Base-by-base conservation (phyloP, 2,888 invertebrate genomes). In the Chrysodeixis includens region DNA sequence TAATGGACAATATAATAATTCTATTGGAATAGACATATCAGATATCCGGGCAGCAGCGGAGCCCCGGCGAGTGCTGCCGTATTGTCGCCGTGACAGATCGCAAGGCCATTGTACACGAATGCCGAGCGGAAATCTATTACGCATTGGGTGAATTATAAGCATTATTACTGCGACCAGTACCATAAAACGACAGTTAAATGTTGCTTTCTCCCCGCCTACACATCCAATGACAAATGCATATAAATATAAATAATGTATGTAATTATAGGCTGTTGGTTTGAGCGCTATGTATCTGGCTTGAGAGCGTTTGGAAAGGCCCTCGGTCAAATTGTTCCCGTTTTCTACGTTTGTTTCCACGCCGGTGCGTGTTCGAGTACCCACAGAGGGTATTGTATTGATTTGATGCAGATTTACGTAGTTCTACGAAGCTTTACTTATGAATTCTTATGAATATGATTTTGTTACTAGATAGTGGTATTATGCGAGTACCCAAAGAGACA, bases 121-220 rank as follows among this genome's bases (percentile, higher is more conserved):
- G 70, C 59, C 73, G 55, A 73, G 73, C 64, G 57, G 69, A 71
- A 78, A 81, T 76, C 76, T 78, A 76, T 81, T 81, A 81, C 78
- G 71, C 77, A 74, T 76, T 73, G 74, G 73, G 74, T 81, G 79
- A 81, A 78, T 81, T 81, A 81, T 81, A 81, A 70, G 74, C 81
- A 73, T 81, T 81, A 81, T 81, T 81, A 78, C 72, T 64, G 60
- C 20, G 62, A 70, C 74, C 57, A 60, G 74, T 70, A 69, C 70
- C 76, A 74, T 72, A 71, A 74, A 72, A 74, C 66, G 61, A 64
- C 65, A 68, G 85, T 82, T 87, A 87, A 86, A 86, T 86, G 83
- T 74, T 56, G 84, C 87, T 87, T 87, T 87, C 87, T 83, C 84
- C 78, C 79, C 85, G 85, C 87, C 87, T 80, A 87, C 87, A 84